Conservation (phyloP, 64 coral and sea anemone genomes). For the Dendrophyllia cribrosa region DNA sequence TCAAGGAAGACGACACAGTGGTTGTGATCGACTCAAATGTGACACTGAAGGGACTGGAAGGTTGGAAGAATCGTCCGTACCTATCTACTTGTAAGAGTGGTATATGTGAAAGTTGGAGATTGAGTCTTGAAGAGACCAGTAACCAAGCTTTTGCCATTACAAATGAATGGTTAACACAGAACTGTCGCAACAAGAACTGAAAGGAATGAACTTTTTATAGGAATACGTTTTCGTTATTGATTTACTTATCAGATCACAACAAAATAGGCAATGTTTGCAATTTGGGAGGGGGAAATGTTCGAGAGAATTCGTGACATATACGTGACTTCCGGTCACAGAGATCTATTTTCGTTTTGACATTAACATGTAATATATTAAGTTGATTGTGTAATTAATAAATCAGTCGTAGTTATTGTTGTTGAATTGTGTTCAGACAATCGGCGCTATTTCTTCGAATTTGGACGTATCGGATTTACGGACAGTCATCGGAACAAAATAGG, state of each 20-base stretch:
- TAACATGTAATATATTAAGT: no score
- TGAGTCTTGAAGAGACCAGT: constrained; percentile 37
- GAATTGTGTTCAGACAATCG: no score
- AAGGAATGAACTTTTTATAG: neutral
- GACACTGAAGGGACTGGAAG: constrained; percentile 60
- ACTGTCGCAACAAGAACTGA: neutral
- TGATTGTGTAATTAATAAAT: no score
- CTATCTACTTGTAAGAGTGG: no score
- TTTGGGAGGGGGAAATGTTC: constrained; percentile 13
- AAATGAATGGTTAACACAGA: no score
- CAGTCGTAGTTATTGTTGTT: no score
- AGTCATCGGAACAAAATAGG: no score
- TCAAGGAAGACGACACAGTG: constrained; percentile 57
- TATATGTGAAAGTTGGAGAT: no score
- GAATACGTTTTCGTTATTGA: neutral
- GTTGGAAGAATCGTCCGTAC: neutral
- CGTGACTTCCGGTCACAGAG: no score
- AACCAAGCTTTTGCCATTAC: neutral
- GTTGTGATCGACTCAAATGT: constrained; percentile 56
- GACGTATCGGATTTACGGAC: no score
- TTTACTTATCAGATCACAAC: neutral
- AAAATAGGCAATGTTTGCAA: neutral
- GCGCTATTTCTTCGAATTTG: neutral
- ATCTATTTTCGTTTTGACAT: no score
- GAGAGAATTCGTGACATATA: neutral